Evolutionary conservation across 2,888 invertebrate genomes (phyloP).

Genomic region (Zaprionus lineosus): DNA sequence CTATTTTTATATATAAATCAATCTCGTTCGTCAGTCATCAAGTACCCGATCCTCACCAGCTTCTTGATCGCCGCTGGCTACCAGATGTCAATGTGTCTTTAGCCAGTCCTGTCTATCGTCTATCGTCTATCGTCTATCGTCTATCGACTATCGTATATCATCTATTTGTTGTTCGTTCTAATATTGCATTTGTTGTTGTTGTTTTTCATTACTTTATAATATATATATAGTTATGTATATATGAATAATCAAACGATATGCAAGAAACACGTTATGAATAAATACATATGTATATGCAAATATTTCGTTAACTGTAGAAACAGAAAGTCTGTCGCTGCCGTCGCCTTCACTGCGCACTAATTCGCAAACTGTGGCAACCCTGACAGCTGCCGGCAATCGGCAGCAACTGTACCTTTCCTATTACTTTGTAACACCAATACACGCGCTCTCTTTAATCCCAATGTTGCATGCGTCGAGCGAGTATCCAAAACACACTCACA

Average conservation of each 20-base stretch:
- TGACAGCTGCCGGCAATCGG: too few species aligned
- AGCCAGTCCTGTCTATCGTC: too few species aligned
- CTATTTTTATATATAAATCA: constrained; percentile 13
- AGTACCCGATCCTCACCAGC: too few species aligned
- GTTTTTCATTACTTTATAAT: constrained; percentile 48
- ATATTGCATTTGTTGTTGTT: constrained; percentile 73
- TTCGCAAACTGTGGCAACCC: constrained; percentile 49
- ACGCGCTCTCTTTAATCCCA: background rate
- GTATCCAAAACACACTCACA: constrained; percentile 18
- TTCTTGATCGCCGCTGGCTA: too few species aligned
- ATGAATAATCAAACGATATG: too few species aligned
- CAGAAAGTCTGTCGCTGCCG: constrained; percentile 67
- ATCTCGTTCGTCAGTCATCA: too few species aligned
- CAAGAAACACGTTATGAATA: constrained; percentile 5
- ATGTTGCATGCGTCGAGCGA: constrained; percentile 61
- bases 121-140: too few species aligned
- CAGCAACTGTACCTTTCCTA: constrained; percentile 41
- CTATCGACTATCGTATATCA: too few species aligned
- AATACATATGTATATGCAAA: constrained; percentile 13
- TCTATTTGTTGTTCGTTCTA: constrained; percentile 66
- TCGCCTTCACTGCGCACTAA: constrained; percentile 53
- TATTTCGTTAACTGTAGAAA: constrained; percentile 14
- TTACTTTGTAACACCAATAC: constrained; percentile 2
- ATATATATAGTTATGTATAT: too few species aligned
- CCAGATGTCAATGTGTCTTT: too few species aligned